Percentiles rank a stretch among this genome's conserved stretches.
phyloP scores from a whole-genome alignment of 2,113 vertebrate species.

The Tragelaphus scriptus region DNA sequence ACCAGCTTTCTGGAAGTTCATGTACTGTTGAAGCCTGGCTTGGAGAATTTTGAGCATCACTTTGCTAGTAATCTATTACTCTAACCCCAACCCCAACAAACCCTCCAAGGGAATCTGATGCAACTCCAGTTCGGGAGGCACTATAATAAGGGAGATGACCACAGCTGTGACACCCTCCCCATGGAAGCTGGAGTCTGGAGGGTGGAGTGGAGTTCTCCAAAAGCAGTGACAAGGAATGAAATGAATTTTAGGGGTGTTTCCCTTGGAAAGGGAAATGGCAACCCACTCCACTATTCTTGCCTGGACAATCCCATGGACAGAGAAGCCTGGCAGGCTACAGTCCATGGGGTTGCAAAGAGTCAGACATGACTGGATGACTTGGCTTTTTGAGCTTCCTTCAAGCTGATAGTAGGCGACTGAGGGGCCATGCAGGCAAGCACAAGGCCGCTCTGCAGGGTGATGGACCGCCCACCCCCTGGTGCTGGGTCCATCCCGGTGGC shows the following conservation, averaged over 20 bases:
- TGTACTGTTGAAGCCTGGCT: neutral
- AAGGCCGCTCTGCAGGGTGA: neutral
- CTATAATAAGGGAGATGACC: neutral
- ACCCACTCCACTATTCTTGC: neutral
- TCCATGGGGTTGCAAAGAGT: neutral
- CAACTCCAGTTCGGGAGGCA: neutral
- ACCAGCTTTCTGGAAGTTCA: neutral
- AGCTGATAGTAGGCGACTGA: neutral
- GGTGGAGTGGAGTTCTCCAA: neutral
- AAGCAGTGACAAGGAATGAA: neutral
- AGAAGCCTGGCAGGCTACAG: neutral
- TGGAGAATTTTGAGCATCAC: neutral
- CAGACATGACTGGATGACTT: neutral
- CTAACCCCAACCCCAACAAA: neutral
- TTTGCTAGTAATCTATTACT: neutral
- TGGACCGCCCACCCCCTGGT: accelerated
- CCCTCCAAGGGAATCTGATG: neutral
- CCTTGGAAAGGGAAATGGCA: neutral
- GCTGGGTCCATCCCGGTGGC: neutral
- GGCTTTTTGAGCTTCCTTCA: neutral
- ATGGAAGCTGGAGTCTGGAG: no score
- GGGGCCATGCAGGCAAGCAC: neutral
- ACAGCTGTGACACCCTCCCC: no score
- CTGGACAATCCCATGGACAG: neutral
- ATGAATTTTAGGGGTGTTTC: neutral